phyloP scores from a whole-genome alignment of 2,888 invertebrate species.

The Cylindroiulus punctatus region DNA sequence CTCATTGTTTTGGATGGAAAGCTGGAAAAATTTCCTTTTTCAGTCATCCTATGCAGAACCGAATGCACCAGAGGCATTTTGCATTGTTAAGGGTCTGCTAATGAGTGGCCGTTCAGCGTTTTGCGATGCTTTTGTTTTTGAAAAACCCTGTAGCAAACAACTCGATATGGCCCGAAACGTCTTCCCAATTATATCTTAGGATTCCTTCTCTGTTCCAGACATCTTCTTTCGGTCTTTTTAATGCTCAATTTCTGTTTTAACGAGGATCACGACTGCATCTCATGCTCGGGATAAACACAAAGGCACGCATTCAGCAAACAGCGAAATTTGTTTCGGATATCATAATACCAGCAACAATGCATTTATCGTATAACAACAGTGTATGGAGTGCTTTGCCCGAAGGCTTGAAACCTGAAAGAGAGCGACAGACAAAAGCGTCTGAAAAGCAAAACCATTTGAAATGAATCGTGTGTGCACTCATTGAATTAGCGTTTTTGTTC shows the following conservation, averaged over 20 bases:
- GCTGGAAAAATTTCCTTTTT: not conserved
- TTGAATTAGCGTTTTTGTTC: constrained; percentile 17
- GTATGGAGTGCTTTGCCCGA: not conserved
- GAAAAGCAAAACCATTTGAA: constrained; percentile 12
- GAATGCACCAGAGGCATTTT: not conserved
- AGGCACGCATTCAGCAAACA: constrained; percentile 1
- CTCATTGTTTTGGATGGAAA: not conserved
- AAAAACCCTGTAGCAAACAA: not conserved
- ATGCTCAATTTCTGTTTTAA: constrained; percentile 26
- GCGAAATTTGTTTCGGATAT: constrained; percentile 47
- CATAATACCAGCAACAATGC: constrained; percentile 30
- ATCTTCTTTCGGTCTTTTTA: constrained; percentile 10
- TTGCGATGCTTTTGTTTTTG: not conserved
- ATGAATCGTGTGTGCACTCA: constrained; percentile 2
- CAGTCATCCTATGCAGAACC: not conserved
- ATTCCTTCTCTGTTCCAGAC: not conserved
- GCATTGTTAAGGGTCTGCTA: constrained; percentile 16
- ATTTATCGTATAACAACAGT: constrained; percentile 39
- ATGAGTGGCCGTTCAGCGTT: constrained; percentile 1
- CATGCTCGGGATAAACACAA: constrained; percentile 23
- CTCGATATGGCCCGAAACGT: not conserved
- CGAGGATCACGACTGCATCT: constrained; percentile 23
- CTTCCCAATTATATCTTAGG: not conserved
- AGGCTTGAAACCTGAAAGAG: not conserved
- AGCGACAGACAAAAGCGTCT: constrained; percentile 30